These are phyloP conservation scores for Dromas ardeola DNA, from an alignment of 2,113 vertebrate species.

Conservation along the genomic window DNA sequence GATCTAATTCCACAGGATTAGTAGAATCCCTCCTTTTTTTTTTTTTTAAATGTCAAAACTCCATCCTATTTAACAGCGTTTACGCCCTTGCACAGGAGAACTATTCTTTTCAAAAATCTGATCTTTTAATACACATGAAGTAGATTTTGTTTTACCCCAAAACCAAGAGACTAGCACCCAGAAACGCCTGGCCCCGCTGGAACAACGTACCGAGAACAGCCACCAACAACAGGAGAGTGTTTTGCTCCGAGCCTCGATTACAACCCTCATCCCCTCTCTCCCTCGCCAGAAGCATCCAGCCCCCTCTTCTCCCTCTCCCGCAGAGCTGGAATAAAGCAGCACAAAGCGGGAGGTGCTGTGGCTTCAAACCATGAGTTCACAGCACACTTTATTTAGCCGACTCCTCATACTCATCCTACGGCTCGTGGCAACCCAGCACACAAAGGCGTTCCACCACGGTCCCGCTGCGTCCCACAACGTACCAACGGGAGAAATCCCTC, in stretches of 20 bases:
- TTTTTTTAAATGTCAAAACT: neutral
- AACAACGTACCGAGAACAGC: neutral
- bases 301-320: neutral
- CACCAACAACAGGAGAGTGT: neutral
- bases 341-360: neutral
- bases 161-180: neutral
- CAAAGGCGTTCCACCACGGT: neutral
- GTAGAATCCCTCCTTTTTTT: neutral
- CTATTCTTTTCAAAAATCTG: neutral
- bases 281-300: neutral
- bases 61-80: neutral
- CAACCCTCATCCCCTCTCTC: neutral
- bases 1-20: neutral
- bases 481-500: neutral
- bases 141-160: neutral
- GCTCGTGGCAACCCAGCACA: neutral
- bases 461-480: neutral
- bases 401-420: neutral
- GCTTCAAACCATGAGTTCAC: neutral
- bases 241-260: neutral
- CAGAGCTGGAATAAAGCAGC: neutral
- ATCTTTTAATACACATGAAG: neutral
- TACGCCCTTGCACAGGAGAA: neutral
- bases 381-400: neutral
- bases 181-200: neutral